Evolutionary conservation across 2,113 vertebrate genomes (phyloP).

Genomic region (Ellobius talpinus): DNA sequence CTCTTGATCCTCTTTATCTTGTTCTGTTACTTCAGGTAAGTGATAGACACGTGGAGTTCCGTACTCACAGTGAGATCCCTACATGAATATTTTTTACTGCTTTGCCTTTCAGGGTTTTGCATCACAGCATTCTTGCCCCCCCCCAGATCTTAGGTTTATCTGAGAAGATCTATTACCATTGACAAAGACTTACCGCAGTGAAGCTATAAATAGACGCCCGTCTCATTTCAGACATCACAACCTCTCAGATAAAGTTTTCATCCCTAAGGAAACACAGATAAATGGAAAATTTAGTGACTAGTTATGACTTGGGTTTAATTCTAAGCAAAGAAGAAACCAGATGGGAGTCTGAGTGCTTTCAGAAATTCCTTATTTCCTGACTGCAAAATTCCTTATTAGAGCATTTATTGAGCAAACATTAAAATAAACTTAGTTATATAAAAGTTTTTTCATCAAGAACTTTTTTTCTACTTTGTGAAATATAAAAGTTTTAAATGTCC

Average conservation of each 20-base stretch:
- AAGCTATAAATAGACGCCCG: conserved; percentile 16
- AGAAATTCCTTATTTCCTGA: conserved; percentile 12
- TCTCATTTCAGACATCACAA: conserved; percentile 55
- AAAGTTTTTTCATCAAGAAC: conserved; percentile 17
- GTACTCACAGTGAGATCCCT: background rate
- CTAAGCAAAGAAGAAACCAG: background rate
- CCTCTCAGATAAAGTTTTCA: background rate
- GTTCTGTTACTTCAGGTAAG: conserved; percentile 97
- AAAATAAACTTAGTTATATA: background rate
- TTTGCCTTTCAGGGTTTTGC: background rate
- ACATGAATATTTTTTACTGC: background rate
- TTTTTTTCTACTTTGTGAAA: conserved; percentile 32
- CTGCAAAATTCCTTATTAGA: background rate
- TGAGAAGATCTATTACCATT: conserved; percentile 6
- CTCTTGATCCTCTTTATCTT: conserved; percentile 92
- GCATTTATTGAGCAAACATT: conserved; percentile 6
- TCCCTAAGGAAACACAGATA: background rate
- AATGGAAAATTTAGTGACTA: background rate
- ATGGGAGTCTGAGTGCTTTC: background rate
- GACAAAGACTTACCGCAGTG: background rate
- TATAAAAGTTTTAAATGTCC: background rate
- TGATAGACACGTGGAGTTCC: background rate
- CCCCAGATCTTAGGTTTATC: conserved; percentile 15
- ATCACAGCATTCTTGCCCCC: background rate
- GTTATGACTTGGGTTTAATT: conserved; percentile 17